phyloP scores from a whole-genome alignment of 2,888 invertebrate species.

The Cremastobaeus sp. region DNA sequence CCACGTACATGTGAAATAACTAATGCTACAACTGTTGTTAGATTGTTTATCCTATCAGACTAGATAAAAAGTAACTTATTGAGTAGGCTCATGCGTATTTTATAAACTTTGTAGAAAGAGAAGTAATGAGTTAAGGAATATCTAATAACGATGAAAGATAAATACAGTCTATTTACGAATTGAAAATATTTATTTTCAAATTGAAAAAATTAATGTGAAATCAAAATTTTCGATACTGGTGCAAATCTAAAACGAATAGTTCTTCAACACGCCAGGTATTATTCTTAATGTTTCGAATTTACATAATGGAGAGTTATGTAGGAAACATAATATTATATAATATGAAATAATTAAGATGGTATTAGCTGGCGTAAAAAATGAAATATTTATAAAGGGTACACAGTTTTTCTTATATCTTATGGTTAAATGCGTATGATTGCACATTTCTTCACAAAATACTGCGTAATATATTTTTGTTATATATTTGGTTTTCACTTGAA shows the following conservation, averaged over 20 bases:
- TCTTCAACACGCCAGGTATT: conserved; percentile 73
- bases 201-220: conserved; percentile 52
- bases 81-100: conserved; percentile 58
- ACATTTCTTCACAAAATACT: conserved; percentile 17
- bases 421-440: conserved; percentile 18
- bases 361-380: too few species aligned
- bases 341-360: too few species aligned
- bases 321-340: conserved; percentile 35
- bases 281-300: conserved; percentile 77
- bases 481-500: too few species aligned
- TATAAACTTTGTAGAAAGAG: conserved; percentile 60
- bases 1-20: conserved; percentile 49
- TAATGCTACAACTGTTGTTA: conserved; percentile 55
- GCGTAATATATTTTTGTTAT: too few species aligned
- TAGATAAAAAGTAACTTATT: conserved; percentile 48
- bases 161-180: conserved; percentile 40
- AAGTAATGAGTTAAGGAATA: conserved; percentile 58
- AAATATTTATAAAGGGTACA: too few species aligned
- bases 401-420: conserved; percentile 20
- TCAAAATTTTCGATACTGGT: conserved; percentile 73
- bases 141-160: conserved; percentile 49
- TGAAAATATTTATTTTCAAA: conserved; percentile 46
- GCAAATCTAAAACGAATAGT: conserved; percentile 74
- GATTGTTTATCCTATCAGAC: conserved; percentile 54
- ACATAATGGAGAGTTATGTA: conserved; percentile 43